These are phyloP conservation scores for Pandemis corylana DNA, from an alignment of 2,888 invertebrate genomes.

Conservation along the genomic window DNA sequence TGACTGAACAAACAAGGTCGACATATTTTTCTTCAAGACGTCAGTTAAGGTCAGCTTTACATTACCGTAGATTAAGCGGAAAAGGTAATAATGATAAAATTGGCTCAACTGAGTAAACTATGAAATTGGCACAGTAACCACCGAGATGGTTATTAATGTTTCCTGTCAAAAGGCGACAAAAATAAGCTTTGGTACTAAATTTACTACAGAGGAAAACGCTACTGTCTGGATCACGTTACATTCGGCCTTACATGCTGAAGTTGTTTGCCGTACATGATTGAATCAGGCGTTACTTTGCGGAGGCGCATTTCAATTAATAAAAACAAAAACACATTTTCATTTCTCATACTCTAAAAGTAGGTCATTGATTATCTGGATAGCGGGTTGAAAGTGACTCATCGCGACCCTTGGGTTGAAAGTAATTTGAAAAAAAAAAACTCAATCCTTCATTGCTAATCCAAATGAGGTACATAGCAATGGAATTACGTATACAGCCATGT, in stretches of 20 bases:
- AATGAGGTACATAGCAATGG: no score
- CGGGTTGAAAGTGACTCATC: no score
- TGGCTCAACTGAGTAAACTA: not conserved
- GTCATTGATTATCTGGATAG: no score
- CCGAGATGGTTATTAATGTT: slow-evolving; percentile 7
- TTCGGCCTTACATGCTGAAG: not conserved
- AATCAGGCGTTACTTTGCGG: no score
- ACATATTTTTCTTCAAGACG: not conserved
- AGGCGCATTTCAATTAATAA: no score
- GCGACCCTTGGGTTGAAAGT: no score
- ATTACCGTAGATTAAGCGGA: not conserved
- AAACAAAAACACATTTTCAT: no score
- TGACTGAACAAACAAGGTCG: not conserved
- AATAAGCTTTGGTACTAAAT: slow-evolving; percentile 30
- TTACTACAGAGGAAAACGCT: slow-evolving; percentile 39
- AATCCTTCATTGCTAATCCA: no score
- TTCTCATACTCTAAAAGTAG: no score
- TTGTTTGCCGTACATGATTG: no score
- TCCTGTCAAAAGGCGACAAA: slow-evolving; percentile 7
- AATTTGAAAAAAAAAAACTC: no score
- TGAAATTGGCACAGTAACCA: slow-evolving; percentile 6
- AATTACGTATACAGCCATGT: no score
- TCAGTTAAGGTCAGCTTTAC: not conserved
- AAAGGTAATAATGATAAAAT: slow-evolving; percentile 10
- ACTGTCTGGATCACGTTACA: not conserved